Percentiles rank a stretch among this genome's conserved stretches.
These are phyloP conservation scores for Gonioctena quinquepunctata DNA, from an alignment of 1,140 invertebrate genomes.

Conservation along the genomic window DNA sequence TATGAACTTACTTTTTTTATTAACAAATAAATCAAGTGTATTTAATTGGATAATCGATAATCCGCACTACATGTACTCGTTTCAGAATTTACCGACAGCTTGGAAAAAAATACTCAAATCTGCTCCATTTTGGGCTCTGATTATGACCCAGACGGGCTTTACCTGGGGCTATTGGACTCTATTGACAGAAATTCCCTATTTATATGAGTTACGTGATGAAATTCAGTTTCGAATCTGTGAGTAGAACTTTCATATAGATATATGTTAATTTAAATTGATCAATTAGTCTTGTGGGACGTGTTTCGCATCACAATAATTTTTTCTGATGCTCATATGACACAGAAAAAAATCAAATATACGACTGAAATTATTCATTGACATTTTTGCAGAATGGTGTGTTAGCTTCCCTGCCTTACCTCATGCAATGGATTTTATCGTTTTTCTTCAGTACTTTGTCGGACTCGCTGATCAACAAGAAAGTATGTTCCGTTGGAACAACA, in stretches of 20 bases:
- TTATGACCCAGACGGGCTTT: constrained; percentile 80
- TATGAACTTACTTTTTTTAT: no score
- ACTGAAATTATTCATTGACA: no score
- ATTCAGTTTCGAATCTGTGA: constrained; percentile 62
- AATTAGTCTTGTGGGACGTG: no score
- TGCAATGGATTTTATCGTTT: not conserved
- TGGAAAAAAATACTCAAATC: constrained; percentile 78
- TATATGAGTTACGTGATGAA: constrained; percentile 83
- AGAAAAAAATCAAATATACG: no score
- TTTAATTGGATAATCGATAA: no score
- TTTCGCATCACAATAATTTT: not conserved
- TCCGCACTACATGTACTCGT: not conserved
- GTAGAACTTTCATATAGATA: not conserved
- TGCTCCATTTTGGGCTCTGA: constrained; percentile 78
- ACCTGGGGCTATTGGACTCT: constrained; percentile 93
- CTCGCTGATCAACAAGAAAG: not conserved
- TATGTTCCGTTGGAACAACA: not conserved
- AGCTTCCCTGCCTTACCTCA: not conserved
- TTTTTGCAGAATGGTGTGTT: not conserved
- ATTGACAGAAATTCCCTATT: constrained; percentile 84
- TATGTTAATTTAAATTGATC: no score
- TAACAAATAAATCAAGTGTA: no score
- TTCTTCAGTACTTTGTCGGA: not conserved
- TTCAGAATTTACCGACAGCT: constrained; percentile 60
- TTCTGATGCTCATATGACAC: no score